Evolutionary conservation across 2,113 vertebrate genomes (phyloP), one percentile per base, ranked within the genome.

Genomic region (Sinocyclocheilus anophthalmus): DNA sequence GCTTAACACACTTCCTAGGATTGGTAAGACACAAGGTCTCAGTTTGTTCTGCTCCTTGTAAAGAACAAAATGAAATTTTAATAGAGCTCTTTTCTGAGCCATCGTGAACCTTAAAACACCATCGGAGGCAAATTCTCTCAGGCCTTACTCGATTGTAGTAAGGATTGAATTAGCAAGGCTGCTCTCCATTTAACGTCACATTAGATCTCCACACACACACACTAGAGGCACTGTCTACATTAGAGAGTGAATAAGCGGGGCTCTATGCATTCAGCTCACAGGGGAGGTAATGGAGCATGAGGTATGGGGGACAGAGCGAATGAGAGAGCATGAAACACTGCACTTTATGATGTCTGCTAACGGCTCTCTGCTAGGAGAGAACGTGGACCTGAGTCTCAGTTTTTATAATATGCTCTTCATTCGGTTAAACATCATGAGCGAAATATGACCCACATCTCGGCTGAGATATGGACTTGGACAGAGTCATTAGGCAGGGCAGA

Each of bases 121-220:
- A 80, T 80, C n/a, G 22, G 12, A 80, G 57, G n/a, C 24, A 67
- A 50, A 81, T n/a, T 30, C 61, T 67, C 24, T 26, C 39, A 67
- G 61, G 61, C 42, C 61, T 10, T 50, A 50, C 79, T 14, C 79
- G 4, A 67, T 22, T 50, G 79, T 30, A 39, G 33, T 61, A 76
- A 6, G 55, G 73, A 76, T 76, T 48, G 57, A 85, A 76, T 45
- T 65, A 77, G 83, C 73, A 85, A 85, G 16, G 61, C 59, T 86
- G 30, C 79, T 78, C 59, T 90, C 82, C 39, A 81, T 76, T 69
- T 85, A n/a, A 84, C 9, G 65, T 73, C 76, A 81, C 77, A 72
- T 81, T 57, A 86, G 33, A 86, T 73, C 50, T 72, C 50, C 53
- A 73, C 39, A 82, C 70, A 81, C 26, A 85, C 76, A 79, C 20